Evolutionary conservation across 2,113 vertebrate genomes (phyloP), one percentile per base, ranked within the genome.

Genomic region (Podarcis cretensis): DNA sequence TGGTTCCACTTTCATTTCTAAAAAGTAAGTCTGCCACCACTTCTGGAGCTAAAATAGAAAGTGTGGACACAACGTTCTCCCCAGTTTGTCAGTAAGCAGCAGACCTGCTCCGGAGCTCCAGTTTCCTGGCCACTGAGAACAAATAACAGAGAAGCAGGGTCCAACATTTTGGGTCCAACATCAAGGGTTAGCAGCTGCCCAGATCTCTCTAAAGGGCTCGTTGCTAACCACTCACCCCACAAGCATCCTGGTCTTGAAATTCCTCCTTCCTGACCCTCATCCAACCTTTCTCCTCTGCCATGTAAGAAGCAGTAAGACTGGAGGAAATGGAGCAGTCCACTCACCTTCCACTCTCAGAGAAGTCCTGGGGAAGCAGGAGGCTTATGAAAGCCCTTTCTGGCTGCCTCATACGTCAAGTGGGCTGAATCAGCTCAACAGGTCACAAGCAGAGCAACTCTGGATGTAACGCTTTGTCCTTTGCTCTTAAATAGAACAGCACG

Each of bases 401-500:
- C 14, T 40, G n/a, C 32, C 43, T 43, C 43, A 43, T 43, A 43
- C 43, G 43, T 43, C 43, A 43, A 43, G 43, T 43, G 43, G 43
- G 43, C 43, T 43, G 43, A 43, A 23, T 59, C 78, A 75, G 71
- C 32, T 43, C 63, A 32, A 54, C 9, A 32, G 65, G 21, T 79
- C 75, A 43, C 80, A 83, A 69, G 82, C 27, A 76, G 84, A 20
- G 23, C 2, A 25, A 25, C 6, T 30, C 6, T 27, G 23, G 9
- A 25, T 74, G 20, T 8, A 59, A 37, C 54, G 63, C 18, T 59
- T 59, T 76, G 73, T 23, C 69, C 83, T 85, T 73, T 57, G 75
- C 37, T 48, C 27, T 78, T 23, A 76, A 86, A 80, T 73, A 74
- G 85, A 76, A 89, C 57, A 87, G 16, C 66, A 83, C 66, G 18